phyloP scores from a whole-genome alignment of 1,140 invertebrate species.

The Heliconius melpomene region DNA sequence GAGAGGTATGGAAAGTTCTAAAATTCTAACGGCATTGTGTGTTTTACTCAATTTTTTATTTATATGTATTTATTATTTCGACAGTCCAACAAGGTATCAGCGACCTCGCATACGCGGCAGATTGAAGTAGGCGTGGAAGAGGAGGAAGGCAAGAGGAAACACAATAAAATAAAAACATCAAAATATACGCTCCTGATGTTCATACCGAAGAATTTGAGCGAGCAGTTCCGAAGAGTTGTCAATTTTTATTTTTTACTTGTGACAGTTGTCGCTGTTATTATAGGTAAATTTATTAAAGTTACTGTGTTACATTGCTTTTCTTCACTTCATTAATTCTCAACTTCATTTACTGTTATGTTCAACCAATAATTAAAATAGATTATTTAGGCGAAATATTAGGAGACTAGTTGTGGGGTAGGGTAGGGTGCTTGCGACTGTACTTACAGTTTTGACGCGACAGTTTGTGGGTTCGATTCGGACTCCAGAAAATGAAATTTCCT shows the following conservation, averaged over 20 bases:
- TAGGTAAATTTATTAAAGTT: constrained; percentile 79
- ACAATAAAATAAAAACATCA: constrained; percentile 84
- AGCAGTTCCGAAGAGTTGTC: constrained; percentile 91
- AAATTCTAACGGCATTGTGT: too few relatives aligned
- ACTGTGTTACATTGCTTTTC: neutral
- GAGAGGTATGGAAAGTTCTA: too few relatives aligned
- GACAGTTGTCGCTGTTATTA: constrained; percentile 84
- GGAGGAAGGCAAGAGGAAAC: constrained; percentile 71
- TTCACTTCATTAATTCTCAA: neutral
- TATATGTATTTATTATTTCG: neutral
- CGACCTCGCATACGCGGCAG: constrained; percentile 79
- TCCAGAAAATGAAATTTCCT: too few relatives aligned
- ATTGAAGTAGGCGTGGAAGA: constrained; percentile 82
- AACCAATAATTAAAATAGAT: too few relatives aligned
- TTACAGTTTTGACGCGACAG: too few relatives aligned
- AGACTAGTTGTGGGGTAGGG: too few relatives aligned
- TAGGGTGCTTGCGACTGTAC: too few relatives aligned
- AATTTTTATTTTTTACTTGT: constrained; percentile 93
- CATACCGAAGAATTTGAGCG: constrained; percentile 91
- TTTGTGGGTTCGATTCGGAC: too few relatives aligned
- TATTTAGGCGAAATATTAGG: too few relatives aligned
- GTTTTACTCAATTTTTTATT: too few relatives aligned
- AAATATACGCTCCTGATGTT: constrained; percentile 92
- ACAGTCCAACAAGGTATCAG: constrained; percentile 83
- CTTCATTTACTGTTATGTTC: too few relatives aligned